phyloP scores from a whole-genome alignment of 2,797 vertebrate genomes.

The Remorina albescens region DNA sequence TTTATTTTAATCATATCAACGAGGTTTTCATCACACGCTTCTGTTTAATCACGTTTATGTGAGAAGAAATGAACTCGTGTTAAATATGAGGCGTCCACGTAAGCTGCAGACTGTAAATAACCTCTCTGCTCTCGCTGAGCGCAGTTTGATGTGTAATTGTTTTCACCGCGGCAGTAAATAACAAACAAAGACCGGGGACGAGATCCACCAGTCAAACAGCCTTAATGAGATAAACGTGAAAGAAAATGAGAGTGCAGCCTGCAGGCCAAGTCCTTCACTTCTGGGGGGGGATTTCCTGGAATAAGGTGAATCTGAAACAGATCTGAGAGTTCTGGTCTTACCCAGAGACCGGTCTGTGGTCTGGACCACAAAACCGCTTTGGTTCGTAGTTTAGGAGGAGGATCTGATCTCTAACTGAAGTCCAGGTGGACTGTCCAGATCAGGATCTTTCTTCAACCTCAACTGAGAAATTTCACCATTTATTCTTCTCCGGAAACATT shows the following conservation, averaged over 20 bases:
- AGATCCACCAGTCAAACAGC: background rate
- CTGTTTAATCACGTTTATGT: background rate
- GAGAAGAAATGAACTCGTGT: background rate
- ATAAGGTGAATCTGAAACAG: too few species aligned
- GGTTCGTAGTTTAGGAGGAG: too few species aligned
- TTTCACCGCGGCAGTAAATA: conserved; percentile 10
- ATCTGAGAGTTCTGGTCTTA: too few species aligned
- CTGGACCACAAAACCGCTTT: too few species aligned
- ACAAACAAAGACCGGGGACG: background rate
- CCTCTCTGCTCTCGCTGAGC: background rate
- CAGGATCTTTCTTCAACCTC: too few species aligned
- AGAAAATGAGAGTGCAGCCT: background rate
- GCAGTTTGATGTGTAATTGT: background rate
- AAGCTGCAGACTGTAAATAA: background rate
- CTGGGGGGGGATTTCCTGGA: too few species aligned
- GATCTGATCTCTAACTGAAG: too few species aligned
- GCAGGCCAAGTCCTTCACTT: background rate
- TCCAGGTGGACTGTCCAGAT: too few species aligned
- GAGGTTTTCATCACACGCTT: background rate
- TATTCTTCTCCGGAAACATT: too few species aligned
- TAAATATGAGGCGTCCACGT: background rate
- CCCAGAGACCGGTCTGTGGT: too few species aligned
- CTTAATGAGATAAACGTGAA: background rate
- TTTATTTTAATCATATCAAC: background rate
- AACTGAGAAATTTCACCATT: too few species aligned